These are phyloP conservation scores for Cylloceria caligata DNA, from an alignment of 2,888 invertebrate species.

Conservation along the genomic window DNA sequence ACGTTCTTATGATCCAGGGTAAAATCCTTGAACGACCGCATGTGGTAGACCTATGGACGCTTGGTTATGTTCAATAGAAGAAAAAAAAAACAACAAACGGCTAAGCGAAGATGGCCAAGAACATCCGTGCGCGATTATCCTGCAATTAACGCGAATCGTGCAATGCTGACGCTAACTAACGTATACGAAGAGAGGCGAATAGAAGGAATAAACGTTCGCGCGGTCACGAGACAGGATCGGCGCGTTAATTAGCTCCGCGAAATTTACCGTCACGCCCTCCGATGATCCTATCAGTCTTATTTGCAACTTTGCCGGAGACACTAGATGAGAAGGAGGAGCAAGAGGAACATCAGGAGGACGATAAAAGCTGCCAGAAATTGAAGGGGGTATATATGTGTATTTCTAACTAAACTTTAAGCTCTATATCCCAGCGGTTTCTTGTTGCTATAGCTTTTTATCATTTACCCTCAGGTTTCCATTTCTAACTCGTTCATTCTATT, in stretches of 20 bases:
- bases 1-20: slow-evolving; percentile 9
- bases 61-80: slow-evolving; percentile 3
- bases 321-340: slow-evolving; percentile 32
- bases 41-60: not conserved
- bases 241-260: slow-evolving; percentile 75
- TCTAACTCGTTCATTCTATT: slow-evolving; percentile 49
- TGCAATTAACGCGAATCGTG: slow-evolving; percentile 43
- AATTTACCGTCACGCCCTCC: slow-evolving; percentile 69
- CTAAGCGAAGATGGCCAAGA: slow-evolving; percentile 21
- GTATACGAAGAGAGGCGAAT: slow-evolving; percentile 11
- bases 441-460: slow-evolving; percentile 32
- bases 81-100: slow-evolving; percentile 6
- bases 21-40: slow-evolving; percentile 4
- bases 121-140: slow-evolving; percentile 42
- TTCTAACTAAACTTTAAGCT: slow-evolving; percentile 11
- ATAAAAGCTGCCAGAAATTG: slow-evolving; percentile 61
- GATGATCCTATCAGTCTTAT: slow-evolving; percentile 57
- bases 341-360: slow-evolving; percentile 2
- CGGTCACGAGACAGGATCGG: slow-evolving; percentile 59
- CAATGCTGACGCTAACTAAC: slow-evolving; percentile 44
- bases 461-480: slow-evolving; percentile 25
- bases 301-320: slow-evolving; percentile 43
- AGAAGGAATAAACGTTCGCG: slow-evolving; percentile 39
- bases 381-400: slow-evolving; percentile 28
- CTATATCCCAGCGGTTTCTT: slow-evolving; percentile 11